A percentile compares a stretch with the other conserved stretches of the same genome.
These are phyloP conservation scores for Eucriotettix oculatus DNA, from an alignment of 2,888 invertebrate genomes.

Conservation along the genomic window DNA sequence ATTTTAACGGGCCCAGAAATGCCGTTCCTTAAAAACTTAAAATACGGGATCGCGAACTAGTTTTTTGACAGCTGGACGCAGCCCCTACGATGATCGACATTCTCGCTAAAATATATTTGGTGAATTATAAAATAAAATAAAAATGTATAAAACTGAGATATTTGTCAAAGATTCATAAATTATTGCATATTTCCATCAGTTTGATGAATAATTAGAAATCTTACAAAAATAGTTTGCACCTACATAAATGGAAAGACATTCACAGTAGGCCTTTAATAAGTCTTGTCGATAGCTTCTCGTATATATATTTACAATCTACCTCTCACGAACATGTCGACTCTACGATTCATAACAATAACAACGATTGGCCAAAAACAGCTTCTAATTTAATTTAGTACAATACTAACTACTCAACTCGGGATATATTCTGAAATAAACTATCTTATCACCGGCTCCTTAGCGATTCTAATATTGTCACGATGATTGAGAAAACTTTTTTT, in stretches of 20 bases:
- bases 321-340: neutral
- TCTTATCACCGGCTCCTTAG: neutral
- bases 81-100: too few species aligned
- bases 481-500: slow-evolving; percentile 7
- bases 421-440: neutral
- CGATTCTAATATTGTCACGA: slow-evolving; percentile 11
- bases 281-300: neutral
- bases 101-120: too few species aligned
- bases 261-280: slow-evolving; percentile 13
- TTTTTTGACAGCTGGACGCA: too few species aligned
- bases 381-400: too few species aligned
- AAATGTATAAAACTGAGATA: too few species aligned
- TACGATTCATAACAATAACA: slow-evolving; percentile 1
- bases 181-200: slow-evolving; percentile 13
- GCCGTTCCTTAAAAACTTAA: too few species aligned
- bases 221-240: slow-evolving; percentile 15
- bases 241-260: slow-evolving; percentile 15
- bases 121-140: too few species aligned
- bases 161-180: slow-evolving; percentile 6
- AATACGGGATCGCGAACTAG: too few species aligned
- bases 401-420: too few species aligned
- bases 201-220: slow-evolving; percentile 13
- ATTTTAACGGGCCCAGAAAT: too few species aligned
- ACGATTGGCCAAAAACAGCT: neutral
- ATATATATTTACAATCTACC: neutral